phyloP scores from a whole-genome alignment of 2,888 invertebrate genomes.

The Lithophane ornitopus region DNA sequence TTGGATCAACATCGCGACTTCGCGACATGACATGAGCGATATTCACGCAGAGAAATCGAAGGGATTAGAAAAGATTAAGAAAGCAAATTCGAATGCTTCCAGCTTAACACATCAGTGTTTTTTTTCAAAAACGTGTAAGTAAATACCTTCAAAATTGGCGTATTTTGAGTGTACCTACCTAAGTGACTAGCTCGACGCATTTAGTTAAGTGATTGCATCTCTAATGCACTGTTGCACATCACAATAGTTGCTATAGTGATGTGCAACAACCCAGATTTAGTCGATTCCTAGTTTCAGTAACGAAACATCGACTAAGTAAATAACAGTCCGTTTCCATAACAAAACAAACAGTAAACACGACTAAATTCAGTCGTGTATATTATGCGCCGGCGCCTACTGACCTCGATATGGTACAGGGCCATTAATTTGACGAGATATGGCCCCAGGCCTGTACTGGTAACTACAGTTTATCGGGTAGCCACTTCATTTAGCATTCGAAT shows the following conservation, averaged over 20 bases:
- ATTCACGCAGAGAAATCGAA: background rate
- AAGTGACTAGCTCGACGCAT: background rate
- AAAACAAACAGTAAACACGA: conserved; percentile 31
- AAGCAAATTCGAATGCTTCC: no score
- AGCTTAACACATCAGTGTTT: no score
- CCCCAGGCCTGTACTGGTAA: conserved; percentile 32
- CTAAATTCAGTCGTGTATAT: conserved; percentile 37
- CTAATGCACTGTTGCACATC: no score
- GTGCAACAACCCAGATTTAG: conserved; percentile 15
- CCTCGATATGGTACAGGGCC: conserved; percentile 63
- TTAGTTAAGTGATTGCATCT: no score
- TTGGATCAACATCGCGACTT: conserved; percentile 16
- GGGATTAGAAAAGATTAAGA: background rate
- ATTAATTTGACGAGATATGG: conserved; percentile 64
- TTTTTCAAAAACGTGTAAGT: no score
- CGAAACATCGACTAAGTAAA: conserved; percentile 17
- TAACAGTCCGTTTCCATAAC: conserved; percentile 12
- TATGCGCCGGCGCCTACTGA: conserved; percentile 57
- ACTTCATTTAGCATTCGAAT: conserved; percentile 25
- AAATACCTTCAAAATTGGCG: background rate
- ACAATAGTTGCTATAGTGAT: background rate
- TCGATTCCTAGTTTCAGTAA: conserved; percentile 27
- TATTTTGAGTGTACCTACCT: background rate
- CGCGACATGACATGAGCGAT: background rate
- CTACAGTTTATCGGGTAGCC: conserved; percentile 38